Evolutionary conservation across 2,113 vertebrate genomes (phyloP), one percentile per base, ranked within the genome.

Genomic region (Opisthocomus hoazin): DNA sequence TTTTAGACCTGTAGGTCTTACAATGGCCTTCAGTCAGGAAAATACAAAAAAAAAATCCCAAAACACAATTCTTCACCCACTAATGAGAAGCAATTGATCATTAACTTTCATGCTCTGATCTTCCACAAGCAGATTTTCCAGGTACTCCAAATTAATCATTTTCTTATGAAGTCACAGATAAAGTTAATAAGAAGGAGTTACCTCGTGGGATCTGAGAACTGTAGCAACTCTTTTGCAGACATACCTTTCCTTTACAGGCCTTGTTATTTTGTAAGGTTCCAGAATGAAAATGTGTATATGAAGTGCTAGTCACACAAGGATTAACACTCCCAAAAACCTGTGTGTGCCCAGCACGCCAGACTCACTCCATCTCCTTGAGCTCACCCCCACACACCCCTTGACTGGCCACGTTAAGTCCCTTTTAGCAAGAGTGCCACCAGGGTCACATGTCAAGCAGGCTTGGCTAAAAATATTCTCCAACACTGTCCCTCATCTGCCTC

Each of bases 81-180:
- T 91, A 95, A 90, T 3, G 3, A 93, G 65, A 89, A 75, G 53
- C 60, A 95, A 95, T n/a, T 64, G 56, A 82, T 89, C 15, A 74
- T 93, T 91, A 91, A 87, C 53, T 84, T 90, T 36, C 43, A 77
- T 39, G 20, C 56, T 39, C 56, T 71, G 37, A 87, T 89, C 41
- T 76, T 85, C 58, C 37, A 92, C 11, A 39, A 54, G 66, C 56
- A 93, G 53, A 32, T 22, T 87, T 90, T 51, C 22, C 70, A 94
- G 39, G 34, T 81, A 53, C 57, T 91, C 20, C 34, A 58, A 91
- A 92, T 74, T 50, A 88, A 84, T 64, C 0, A 51, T 92, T 92
- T 89, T 84, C 81, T 73, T 75, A 79, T 21, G 43, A 80, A 70
- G 69, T 93, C 37, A 50, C 26, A 80, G 57, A 61, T 34, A 73